Evolutionary conservation across 2,113 vertebrate genomes (phyloP), one percentile per base, ranked within the genome.

Genomic region (Brachyhypopomus gauderio): DNA sequence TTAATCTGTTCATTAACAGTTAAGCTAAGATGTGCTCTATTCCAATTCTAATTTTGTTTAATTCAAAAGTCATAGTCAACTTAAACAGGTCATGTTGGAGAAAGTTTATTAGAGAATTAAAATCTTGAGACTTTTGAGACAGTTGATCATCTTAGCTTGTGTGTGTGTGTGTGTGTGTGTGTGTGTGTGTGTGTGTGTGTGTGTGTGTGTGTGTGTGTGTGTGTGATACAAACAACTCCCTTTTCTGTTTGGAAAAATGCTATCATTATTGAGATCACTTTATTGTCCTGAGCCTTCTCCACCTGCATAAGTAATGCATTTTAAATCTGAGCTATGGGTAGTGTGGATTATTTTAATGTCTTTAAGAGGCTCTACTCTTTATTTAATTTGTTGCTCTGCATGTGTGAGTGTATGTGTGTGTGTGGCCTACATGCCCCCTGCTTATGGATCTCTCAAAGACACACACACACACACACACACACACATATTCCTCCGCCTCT

Each of bases 311-410:
- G 78, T 69, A 11, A 82, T 78, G 81, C 45, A 67, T 72, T 64
- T 75, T 89, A 85, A 91, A 87, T 74, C 74, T 81, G 22, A 25
- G 4, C 66, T 64, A 25, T 59, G 74, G 77, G 82, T 78, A 25
- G 59, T 79, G 70, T 69, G 89, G 83, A 91, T 92, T 90, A 91
- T 85, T 88, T 83, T 78, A 89, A 90, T 89, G 90, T 86, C 82
- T 77, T 73, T 88, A 81, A 90, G 87, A 86, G 80, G 62, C 83
- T 86, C 82, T 77, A 80, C 83, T 80, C 80, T 91, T 89, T 91
- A 90, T 90, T 93, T 92, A 92, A 93, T 92, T 63, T 14, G 27
- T 23, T 3, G 25, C 62, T 64, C 27, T 58, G 17, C 36, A 41
- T 69, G 30, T 23, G 41, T n/a, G 41, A 48, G 74, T 63, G 36